Evolutionary conservation across 2,888 invertebrate species (phyloP).

Genomic region (Spilosoma lubricipeda): DNA sequence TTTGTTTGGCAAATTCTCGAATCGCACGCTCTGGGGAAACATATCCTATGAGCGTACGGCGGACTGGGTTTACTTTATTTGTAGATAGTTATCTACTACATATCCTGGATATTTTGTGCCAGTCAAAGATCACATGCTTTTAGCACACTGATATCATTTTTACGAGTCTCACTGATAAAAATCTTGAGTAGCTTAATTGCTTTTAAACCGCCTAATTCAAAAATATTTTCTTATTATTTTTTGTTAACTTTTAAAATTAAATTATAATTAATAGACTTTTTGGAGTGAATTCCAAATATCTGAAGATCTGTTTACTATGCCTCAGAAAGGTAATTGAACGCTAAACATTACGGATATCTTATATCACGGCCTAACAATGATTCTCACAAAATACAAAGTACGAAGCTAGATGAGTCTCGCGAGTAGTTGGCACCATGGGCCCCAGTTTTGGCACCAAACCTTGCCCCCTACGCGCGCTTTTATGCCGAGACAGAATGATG

Average conservation of each 20-base stretch:
- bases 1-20: constrained; percentile 19
- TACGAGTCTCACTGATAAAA: too few species aligned
- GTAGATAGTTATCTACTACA: background rate
- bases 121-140: background rate
- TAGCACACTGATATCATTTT: too few species aligned
- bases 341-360: background rate
- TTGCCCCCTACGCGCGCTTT: background rate
- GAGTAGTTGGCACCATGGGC: constrained; percentile 6
- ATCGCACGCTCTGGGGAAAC: background rate
- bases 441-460: constrained; percentile 16
- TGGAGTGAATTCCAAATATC: too few species aligned
- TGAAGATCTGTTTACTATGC: too few species aligned
- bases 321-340: too few species aligned
- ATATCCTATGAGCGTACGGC: background rate
- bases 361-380: background rate
- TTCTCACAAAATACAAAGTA: constrained; percentile 10
- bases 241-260: too few species aligned
- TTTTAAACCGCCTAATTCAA: too few species aligned
- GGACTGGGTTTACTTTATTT: background rate
- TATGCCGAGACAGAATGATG: constrained; percentile 4
- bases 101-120: background rate
- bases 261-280: too few species aligned
- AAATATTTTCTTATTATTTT: too few species aligned
- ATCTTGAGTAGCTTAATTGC: too few species aligned
- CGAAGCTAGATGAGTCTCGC: background rate